A percentile compares a stretch with the other conserved stretches of the same genome.
phyloP scores from a whole-genome alignment of 1,140 invertebrate species.

The Aplysia californica region DNA sequence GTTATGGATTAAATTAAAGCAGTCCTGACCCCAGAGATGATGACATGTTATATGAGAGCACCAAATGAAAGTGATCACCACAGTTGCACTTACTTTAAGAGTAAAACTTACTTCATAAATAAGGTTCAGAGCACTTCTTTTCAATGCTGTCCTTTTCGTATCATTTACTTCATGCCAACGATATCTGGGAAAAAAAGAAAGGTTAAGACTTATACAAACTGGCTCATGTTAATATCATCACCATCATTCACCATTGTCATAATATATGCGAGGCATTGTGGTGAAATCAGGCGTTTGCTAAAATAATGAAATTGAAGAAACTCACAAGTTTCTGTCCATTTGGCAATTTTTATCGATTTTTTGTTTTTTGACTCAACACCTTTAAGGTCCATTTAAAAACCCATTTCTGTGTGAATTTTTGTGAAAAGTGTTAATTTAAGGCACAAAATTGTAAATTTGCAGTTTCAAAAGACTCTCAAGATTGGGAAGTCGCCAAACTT shows the following conservation, averaged over 20 bases:
- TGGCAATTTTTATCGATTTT: too few species aligned
- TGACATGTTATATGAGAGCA: constrained; percentile 1
- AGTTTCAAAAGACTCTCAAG: too few species aligned
- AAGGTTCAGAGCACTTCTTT: constrained; percentile 65
- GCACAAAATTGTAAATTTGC: too few species aligned
- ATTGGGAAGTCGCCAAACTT: too few species aligned
- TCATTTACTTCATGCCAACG: constrained; percentile 88
- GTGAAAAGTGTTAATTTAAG: too few species aligned
- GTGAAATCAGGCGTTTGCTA: too few species aligned
- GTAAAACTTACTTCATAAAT: constrained; percentile 47
- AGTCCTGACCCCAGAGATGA: too few species aligned
- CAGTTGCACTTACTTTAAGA: not conserved
- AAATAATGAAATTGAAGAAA: too few species aligned
- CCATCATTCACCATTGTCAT: not conserved
- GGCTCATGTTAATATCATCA: not conserved
- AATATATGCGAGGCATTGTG: not conserved
- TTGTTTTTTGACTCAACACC: not conserved
- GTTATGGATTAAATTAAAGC: too few species aligned
- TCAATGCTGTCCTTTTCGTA: constrained; percentile 88
- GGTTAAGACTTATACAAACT: constrained; percentile 3
- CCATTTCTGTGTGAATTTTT: too few species aligned
- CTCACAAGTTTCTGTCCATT: too few species aligned
- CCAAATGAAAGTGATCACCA: not conserved
- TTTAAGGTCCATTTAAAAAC: too few species aligned
- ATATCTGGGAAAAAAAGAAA: constrained; percentile 64